phyloP scores from a whole-genome alignment of 2,888 invertebrate species.

The Alentia gelatinosa region DNA sequence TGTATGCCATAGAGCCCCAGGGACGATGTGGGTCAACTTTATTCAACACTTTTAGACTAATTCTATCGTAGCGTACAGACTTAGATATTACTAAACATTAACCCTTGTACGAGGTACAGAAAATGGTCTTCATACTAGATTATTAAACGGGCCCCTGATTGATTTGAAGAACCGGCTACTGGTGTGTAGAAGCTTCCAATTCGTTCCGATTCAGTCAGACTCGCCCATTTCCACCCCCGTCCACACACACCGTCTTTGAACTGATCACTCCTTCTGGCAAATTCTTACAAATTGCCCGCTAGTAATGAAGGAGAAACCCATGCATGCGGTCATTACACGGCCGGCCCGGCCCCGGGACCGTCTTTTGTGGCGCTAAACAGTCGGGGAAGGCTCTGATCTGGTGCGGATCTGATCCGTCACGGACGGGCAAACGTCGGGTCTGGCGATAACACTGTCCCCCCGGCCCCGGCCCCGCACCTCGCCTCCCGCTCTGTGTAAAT shows the following conservation, averaged over 20 bases:
- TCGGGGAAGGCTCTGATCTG: background rate
- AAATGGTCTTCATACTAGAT: too few species aligned
- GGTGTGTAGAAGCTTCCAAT: too few species aligned
- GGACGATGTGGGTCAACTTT: too few species aligned
- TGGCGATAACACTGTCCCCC: slow-evolving; percentile 2
- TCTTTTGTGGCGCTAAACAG: slow-evolving; percentile 22
- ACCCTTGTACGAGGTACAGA: too few species aligned
- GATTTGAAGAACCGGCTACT: too few species aligned
- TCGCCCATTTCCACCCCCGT: background rate
- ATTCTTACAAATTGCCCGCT: background rate
- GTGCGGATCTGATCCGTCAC: background rate
- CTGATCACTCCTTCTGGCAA: background rate
- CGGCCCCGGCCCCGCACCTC: background rate
- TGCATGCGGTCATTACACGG: background rate
- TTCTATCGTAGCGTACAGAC: too few species aligned
- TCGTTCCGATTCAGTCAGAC: too few species aligned
- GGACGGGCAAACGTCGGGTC: background rate
- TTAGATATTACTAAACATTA: too few species aligned
- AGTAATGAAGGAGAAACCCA: slow-evolving; percentile 5
- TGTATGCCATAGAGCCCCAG: too few species aligned
- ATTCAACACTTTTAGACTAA: too few species aligned
- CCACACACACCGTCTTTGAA: background rate
- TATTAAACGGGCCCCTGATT: too few species aligned
- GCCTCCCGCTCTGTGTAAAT: background rate
- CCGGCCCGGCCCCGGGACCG: background rate